A percentile compares a stretch with the other conserved stretches of the same genome.
Conservation (phyloP, 2,113 vertebrate genomes). For the Lynx canadensis region DNA sequence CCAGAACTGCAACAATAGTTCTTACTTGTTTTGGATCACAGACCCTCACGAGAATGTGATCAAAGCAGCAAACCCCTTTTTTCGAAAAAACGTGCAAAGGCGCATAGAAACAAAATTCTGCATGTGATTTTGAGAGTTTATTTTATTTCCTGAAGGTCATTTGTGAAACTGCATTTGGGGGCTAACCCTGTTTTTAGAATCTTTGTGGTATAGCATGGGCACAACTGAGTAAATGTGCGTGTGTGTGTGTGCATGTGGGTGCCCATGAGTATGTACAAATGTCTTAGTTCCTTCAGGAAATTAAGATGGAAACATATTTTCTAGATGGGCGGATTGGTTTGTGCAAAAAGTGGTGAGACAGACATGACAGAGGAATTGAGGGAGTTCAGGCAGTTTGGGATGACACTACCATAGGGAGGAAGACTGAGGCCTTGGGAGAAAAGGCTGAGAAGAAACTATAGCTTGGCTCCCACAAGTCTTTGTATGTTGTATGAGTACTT, state of each 20-base stretch:
- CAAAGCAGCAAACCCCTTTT: background rate
- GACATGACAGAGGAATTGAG: background rate
- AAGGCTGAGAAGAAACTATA: background rate
- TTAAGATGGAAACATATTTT: conserved; percentile 28
- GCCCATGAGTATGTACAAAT: background rate
- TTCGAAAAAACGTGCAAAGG: background rate
- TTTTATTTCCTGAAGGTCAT: background rate
- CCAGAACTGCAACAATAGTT: background rate
- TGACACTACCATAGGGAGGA: background rate
- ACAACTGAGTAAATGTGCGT: background rate
- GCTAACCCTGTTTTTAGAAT: background rate
- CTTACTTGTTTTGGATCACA: background rate
- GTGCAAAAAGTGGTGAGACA: background rate
- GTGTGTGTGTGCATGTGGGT: no score
- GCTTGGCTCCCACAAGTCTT: background rate
- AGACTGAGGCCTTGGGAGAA: background rate
- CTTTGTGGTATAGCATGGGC: background rate
- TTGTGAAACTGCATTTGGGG: background rate
- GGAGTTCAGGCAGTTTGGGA: background rate
- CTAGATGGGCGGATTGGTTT: background rate
- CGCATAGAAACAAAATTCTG: background rate
- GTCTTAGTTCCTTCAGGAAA: background rate
- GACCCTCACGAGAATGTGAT: background rate
- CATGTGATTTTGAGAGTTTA: background rate
- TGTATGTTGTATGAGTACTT: background rate